A percentile compares a stretch with the other conserved stretches of the same genome.
Evolutionary conservation across 2,797 vertebrate species (phyloP).

Genomic region (Melanogrammus aeglefinus): DNA sequence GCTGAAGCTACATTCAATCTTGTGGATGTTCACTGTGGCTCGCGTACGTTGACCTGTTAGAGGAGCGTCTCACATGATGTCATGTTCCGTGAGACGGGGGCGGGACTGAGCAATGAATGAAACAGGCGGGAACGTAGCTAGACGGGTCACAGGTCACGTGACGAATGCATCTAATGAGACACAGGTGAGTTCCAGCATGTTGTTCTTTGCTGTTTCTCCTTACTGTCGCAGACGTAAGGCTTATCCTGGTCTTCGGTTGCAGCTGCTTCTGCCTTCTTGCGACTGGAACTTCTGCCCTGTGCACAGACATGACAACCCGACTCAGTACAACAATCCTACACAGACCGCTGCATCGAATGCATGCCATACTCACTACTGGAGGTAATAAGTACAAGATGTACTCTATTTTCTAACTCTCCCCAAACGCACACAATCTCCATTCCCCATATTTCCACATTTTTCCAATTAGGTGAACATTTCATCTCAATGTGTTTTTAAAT

Average conservation of each 20-base stretch:
- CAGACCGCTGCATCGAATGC: neutral
- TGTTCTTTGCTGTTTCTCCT: slow-evolving; percentile 48
- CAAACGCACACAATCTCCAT: neutral
- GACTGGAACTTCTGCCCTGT: slow-evolving; percentile 88
- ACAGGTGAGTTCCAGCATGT: neutral
- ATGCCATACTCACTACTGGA: neutral
- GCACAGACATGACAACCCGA: neutral
- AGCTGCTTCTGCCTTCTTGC: slow-evolving; percentile 84
- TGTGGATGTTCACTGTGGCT: neutral
- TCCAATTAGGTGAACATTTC: neutral
- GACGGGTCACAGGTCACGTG: slow-evolving; percentile 11
- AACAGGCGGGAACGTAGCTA: neutral
- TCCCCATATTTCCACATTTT: neutral
- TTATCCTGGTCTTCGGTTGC: slow-evolving; percentile 92
- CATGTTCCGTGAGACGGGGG: neutral
- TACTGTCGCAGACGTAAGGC: slow-evolving; percentile 98
- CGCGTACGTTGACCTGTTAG: neutral
- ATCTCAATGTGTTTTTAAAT: neutral
- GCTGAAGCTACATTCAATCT: neutral
- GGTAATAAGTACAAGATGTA: too few species aligned
- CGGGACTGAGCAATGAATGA: neutral
- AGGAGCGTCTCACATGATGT: neutral
- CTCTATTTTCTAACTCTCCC: neutral
- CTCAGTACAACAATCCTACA: neutral
- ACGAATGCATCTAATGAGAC: slow-evolving; percentile 1